These are phyloP conservation scores for Melieria picta DNA, from an alignment of 2,888 invertebrate genomes.

Conservation along the genomic window DNA sequence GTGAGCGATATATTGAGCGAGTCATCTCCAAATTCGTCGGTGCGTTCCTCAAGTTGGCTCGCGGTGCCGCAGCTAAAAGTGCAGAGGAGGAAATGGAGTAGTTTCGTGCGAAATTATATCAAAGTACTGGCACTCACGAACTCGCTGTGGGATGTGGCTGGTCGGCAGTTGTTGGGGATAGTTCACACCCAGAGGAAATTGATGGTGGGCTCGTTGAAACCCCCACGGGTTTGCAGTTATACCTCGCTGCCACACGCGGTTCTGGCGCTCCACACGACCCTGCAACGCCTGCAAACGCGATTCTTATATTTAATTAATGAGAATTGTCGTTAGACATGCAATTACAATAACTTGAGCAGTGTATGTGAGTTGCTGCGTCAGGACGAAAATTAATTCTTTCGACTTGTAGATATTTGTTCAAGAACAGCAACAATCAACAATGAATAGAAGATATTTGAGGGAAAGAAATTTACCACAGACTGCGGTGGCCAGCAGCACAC, in stretches of 20 bases:
- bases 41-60: constrained; percentile 62
- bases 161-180: constrained; percentile 53
- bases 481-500: constrained; percentile 57
- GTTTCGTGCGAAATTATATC: constrained; percentile 17
- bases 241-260: constrained; percentile 41
- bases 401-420: too few species aligned
- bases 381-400: not conserved
- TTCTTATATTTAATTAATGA: constrained; percentile 58
- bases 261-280: constrained; percentile 53
- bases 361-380: too few species aligned
- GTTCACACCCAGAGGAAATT: constrained; percentile 60
- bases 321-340: constrained; percentile 16
- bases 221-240: constrained; percentile 54
- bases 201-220: constrained; percentile 58
- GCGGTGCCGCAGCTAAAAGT: constrained; percentile 47
- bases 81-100: constrained; percentile 11
- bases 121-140: constrained; percentile 28
- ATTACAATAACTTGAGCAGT: too few species aligned
- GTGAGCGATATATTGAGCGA: constrained; percentile 65
- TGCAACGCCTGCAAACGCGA: constrained; percentile 65
- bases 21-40: constrained; percentile 62
- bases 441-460: too few species aligned
- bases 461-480: constrained; percentile 57
- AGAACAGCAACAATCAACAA: too few species aligned
- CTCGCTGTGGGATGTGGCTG: constrained; percentile 40